phyloP scores from a whole-genome alignment of 1,140 invertebrate species.

The Cydia amplana region DNA sequence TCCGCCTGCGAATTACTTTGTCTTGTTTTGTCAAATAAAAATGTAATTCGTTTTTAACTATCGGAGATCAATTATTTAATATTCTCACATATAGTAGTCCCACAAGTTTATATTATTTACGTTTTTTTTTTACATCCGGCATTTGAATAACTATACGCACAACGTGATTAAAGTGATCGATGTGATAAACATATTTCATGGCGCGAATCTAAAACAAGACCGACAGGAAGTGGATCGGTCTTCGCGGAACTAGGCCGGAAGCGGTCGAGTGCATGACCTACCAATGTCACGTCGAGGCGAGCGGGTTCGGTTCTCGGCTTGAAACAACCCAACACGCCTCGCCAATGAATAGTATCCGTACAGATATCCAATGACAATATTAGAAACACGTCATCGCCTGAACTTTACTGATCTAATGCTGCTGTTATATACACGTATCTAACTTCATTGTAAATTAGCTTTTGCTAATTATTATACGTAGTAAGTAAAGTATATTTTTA shows the following conservation, averaged over 20 bases:
- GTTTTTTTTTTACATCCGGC: neutral
- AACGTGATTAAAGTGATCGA: neutral
- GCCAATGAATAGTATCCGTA: neutral
- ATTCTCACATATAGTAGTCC: too few relatives aligned
- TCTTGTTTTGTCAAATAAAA: too few relatives aligned
- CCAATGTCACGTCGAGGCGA: slow-evolving; percentile 36
- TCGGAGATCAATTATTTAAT: too few relatives aligned
- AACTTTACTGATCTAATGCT: too few relatives aligned
- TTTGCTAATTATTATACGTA: too few relatives aligned
- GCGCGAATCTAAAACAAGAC: slow-evolving; percentile 12
- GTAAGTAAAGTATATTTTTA: too few relatives aligned
- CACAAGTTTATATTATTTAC: too few relatives aligned
- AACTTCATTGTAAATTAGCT: too few relatives aligned
- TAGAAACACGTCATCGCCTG: neutral
- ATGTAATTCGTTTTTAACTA: too few relatives aligned
- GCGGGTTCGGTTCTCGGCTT: slow-evolving; percentile 31
- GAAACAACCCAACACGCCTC: neutral
- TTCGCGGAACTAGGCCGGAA: slow-evolving; percentile 34
- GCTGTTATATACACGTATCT: too few relatives aligned
- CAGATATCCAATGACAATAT: neutral
- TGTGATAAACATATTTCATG: neutral
- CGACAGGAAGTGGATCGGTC: slow-evolving; percentile 20
- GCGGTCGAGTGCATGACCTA: slow-evolving; percentile 22
- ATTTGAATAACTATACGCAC: neutral
- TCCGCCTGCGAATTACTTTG: too few relatives aligned